Evolutionary conservation across 2,888 invertebrate genomes (phyloP), one percentile per base, ranked within the genome.

Genomic region (Diarsia dahlii): DNA sequence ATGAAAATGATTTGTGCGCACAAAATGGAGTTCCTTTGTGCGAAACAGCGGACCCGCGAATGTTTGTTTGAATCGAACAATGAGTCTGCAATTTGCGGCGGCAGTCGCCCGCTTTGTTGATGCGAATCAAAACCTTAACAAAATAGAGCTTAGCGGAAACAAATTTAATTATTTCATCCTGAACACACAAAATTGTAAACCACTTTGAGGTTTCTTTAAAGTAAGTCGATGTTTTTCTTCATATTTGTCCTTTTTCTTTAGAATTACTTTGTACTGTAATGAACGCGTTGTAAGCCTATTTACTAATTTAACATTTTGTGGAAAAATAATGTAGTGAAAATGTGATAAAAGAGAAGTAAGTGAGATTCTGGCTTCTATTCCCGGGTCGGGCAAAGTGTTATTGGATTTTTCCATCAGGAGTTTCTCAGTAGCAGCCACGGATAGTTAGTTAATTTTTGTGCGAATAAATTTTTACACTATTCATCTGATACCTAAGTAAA

Each of bases 1-100:
- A 92, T 93, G 91, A 91, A 92, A 94, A 92, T 92, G 89, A 95
- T 94, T 95, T 94, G 91, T 90, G 92, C 89, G 89, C 89, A 88
- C 90, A 90, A 94, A 95, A 95, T 94, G 93, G 94, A 94, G 94
- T 94, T 94, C 93, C 93, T 94, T 95, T 94, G 95, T 95, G 91
- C 84, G 91, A 93, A 94, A 93, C 93, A 95, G 94, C 93, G 93
- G 90, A 87, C 91, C 91, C 90, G 92, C 92, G 93, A 94, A 94
- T 95, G 95, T 96, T 96, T 95, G 95, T 93, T 93, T 90, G 92
- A 89, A 90, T 90, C 93, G 95, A 95, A 96, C 95, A 96, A 95
- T 95, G 95, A 95, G 94, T 91, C 93, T 91, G 95, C 95, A 95
- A 96, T 95, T 96, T 96, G 95, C 92, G 94, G 92, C 91, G 91